Evolutionary conservation across 2,113 vertebrate genomes (phyloP).

Genomic region (Erythrocercus mccallii): DNA sequence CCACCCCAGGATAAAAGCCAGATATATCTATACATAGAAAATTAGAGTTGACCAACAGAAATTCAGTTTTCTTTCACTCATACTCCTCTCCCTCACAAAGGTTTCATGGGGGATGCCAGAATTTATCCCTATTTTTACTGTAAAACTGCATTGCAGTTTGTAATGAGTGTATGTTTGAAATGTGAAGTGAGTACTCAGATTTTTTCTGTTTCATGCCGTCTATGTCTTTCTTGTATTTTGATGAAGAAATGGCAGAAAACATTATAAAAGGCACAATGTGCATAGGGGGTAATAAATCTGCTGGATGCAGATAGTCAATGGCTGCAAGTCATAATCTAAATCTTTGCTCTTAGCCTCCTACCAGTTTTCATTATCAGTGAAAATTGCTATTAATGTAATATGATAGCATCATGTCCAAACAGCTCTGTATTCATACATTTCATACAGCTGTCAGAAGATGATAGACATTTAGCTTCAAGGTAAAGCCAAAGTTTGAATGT

Average conservation of each 20-base stretch:
- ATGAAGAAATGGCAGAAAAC: conserved; percentile 30
- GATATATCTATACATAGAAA: neutral
- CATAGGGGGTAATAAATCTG: conserved; percentile 49
- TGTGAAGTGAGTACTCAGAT: neutral
- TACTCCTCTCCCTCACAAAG: accelerated
- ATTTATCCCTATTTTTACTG: neutral
- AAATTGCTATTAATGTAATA: conserved; percentile 61
- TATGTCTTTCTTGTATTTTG: neutral
- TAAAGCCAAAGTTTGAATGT: conserved; percentile 38
- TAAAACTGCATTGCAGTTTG: neutral
- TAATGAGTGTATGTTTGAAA: neutral
- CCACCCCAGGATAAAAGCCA: neutral
- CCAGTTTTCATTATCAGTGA: conserved; percentile 66
- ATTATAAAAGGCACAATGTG: conserved; percentile 45
- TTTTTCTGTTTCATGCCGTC: neutral
- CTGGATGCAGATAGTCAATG: conserved; percentile 57
- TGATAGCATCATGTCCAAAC: conserved; percentile 47
- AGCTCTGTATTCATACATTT: conserved; percentile 27
- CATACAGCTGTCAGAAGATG: conserved; percentile 52
- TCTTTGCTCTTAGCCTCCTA: conserved; percentile 60
- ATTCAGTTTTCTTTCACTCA: neutral
- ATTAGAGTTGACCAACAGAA: neutral
- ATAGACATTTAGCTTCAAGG: conserved; percentile 60
- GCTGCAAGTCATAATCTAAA: conserved; percentile 60
- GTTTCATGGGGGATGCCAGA: neutral